Percentiles rank a stretch among this genome's conserved stretches.
Evolutionary conservation across 1,140 invertebrate genomes (phyloP).

Genomic region (Goniozus legneri): DNA sequence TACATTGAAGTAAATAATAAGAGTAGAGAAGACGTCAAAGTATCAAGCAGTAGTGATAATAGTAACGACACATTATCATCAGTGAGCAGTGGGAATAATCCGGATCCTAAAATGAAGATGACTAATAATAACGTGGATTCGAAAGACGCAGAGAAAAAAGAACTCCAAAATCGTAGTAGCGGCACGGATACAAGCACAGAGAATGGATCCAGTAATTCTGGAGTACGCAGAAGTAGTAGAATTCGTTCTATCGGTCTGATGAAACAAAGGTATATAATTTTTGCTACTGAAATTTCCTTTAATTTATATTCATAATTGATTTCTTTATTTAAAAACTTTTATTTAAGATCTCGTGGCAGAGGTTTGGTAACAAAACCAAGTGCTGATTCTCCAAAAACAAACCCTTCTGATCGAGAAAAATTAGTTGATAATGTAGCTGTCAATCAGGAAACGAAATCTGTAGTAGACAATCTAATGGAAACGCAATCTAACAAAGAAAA

Average conservation of each 20-base stretch:
- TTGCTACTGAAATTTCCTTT: neutral
- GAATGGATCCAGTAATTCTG: constrained; percentile 49
- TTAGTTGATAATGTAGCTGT: constrained; percentile 16
- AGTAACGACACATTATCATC: constrained; percentile 48
- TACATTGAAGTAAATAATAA: constrained; percentile 44
- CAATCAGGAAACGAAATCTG: constrained; percentile 26
- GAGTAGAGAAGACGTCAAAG: constrained; percentile 43
- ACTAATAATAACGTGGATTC: constrained; percentile 17
- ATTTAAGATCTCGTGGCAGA: constrained; percentile 40
- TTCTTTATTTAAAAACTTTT: neutral
- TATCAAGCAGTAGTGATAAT: constrained; percentile 48
- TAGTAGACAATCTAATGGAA: constrained; percentile 24
- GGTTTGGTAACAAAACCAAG: constrained; percentile 47
- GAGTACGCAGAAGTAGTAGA: constrained; percentile 50
- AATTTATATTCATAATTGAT: neutral
- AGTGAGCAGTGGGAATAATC: constrained; percentile 31
- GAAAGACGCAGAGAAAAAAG: constrained; percentile 44
- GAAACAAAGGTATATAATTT: constrained; percentile 39
- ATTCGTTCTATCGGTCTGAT: constrained; percentile 50
- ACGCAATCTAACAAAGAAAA: constrained; percentile 41
- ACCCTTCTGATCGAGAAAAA: constrained; percentile 38
- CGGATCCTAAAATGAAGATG: constrained; percentile 36
- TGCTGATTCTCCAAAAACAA: constrained; percentile 35
- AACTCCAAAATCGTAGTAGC: constrained; percentile 44
- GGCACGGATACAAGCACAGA: constrained; percentile 51